Base-by-base conservation (phyloP, 2,888 invertebrate species). In the Gymnocheta viridis region DNA sequence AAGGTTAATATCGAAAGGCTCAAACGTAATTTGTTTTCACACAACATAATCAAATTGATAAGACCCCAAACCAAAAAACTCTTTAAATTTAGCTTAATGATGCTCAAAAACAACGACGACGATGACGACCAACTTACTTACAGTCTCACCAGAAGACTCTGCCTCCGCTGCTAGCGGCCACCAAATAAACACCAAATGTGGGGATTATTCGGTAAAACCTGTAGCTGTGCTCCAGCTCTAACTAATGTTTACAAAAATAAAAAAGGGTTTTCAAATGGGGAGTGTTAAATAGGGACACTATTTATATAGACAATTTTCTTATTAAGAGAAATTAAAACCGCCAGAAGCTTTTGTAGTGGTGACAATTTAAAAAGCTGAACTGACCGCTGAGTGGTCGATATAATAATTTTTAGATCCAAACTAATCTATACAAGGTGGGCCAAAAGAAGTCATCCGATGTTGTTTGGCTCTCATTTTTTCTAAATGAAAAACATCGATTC, bases 1-100 rank as follows among this genome's bases (percentile, higher is more conserved):
- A 83, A 86, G 87, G 86, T 86, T 86, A 88, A 88, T 86, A 84
- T 81, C 80, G 82, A 87, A 87, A 88, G 88, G 88, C 88, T 89
- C 89, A 89, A 90, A 90, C 89, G 91, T 91, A 91, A 91, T 91
- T 91, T 91, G 91, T 91, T 91, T 91, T 91, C 91, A 91, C 91
- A 91, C 91, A 91, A 91, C 91, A 91, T 91, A 91, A 91, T 91
- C 91, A 91, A 91, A 91, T 90, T 91, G 91, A 91, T 91, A 91
- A 91, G 91, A 90, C 89, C 87, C 89, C 87, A 86, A 76, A 85
- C 88, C 88, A 87, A 90, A 67, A 90, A 89, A 89, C 88, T 91
- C 91, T 91, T 91, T 91, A 91, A 91, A 91, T 91, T 91, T 91
- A 90, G 91, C 91, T 91, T 91, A 91, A 91, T 91, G 91, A 91